Evolutionary conservation across 2,113 vertebrate species (phyloP).

Genomic region (Rissa tridactyla): DNA sequence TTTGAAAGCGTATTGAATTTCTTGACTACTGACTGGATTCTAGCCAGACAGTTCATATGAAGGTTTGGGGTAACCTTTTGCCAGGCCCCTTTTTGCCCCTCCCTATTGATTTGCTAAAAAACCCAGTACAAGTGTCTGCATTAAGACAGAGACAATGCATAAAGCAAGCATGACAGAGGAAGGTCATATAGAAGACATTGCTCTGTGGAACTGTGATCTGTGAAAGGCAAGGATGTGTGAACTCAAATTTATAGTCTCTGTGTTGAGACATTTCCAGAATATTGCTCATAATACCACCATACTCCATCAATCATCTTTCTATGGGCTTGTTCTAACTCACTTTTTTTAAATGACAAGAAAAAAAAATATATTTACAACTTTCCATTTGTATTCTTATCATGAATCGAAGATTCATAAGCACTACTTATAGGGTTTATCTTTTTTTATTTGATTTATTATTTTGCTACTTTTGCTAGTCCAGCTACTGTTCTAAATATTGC

Average conservation of each 20-base stretch:
- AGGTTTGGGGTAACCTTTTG: neutral
- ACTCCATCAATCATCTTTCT: constrained; percentile 2
- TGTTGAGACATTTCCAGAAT: constrained; percentile 16
- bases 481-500: neutral
- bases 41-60: neutral
- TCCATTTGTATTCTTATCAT: neutral
- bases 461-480: neutral
- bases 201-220: neutral
- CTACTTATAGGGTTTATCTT: neutral
- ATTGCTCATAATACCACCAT: constrained; percentile 1
- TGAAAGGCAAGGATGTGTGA: constrained; percentile 14
- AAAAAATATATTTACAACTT: neutral
- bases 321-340: neutral
- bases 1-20: neutral
- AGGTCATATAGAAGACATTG: neutral
- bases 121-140: neutral
- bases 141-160: neutral
- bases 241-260: constrained; percentile 26
- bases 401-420: neutral
- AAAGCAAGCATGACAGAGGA: neutral
- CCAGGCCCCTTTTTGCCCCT: neutral
- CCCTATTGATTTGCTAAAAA: neutral
- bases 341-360: neutral
- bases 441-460: neutral
- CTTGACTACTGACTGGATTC: neutral